Evolutionary conservation across 2,113 vertebrate species (phyloP).

Genomic region (Pristiophorus japonicus): DNA sequence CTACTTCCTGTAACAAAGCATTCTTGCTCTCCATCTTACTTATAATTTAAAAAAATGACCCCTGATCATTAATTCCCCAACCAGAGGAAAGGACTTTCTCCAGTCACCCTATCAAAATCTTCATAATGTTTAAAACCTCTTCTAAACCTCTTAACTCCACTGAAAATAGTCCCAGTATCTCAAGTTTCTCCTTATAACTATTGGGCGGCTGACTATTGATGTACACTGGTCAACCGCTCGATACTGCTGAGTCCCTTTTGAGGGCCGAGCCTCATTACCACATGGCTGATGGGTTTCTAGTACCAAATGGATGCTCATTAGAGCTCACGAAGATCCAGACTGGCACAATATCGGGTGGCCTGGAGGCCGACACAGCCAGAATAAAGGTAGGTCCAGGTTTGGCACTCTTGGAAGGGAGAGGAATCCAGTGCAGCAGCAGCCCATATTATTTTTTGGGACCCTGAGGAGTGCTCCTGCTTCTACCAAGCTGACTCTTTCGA

Average conservation of each 20-base stretch:
- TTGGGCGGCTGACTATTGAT: background rate
- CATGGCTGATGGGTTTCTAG: background rate
- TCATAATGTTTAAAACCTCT: background rate
- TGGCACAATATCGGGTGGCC: background rate
- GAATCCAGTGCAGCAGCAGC: background rate
- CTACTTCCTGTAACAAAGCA: no score
- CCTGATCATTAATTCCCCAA: background rate
- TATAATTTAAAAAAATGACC: background rate
- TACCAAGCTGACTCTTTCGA: no score
- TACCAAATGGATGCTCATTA: background rate
- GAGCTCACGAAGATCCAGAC: background rate
- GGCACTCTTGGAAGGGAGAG: no score
- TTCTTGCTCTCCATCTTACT: no score
- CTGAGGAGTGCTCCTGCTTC: background rate
- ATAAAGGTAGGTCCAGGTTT: no score
- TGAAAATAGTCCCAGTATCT: background rate
- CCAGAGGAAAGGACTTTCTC: background rate
- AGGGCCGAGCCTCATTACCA: background rate
- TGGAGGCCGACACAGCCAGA: no score
- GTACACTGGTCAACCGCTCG: background rate
- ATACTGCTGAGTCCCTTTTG: background rate
- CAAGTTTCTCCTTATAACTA: background rate
- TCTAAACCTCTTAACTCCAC: background rate
- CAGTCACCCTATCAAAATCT: background rate
- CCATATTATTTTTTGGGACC: background rate